Percentiles rank a stretch among this genome's conserved stretches.
These are phyloP conservation scores for Drosophila austrosaltans DNA, from an alignment of 2,888 invertebrate species.

Conservation along the genomic window DNA sequence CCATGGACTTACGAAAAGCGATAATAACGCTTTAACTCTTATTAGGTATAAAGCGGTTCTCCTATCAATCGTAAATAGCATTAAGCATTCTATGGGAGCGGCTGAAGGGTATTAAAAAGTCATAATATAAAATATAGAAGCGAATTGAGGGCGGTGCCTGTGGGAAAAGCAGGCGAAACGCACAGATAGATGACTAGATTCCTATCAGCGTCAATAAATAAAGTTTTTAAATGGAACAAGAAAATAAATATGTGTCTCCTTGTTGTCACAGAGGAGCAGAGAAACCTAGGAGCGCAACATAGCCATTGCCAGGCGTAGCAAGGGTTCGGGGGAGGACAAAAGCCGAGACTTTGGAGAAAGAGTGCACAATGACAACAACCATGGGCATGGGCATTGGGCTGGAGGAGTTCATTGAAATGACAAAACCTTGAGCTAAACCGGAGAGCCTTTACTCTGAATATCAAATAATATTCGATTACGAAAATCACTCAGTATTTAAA, in stretches of 20 bases:
- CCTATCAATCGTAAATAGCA: too few relatives aligned
- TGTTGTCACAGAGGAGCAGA: slow-evolving; percentile 60
- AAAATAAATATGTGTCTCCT: slow-evolving; percentile 73
- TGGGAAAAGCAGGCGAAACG: slow-evolving; percentile 49
- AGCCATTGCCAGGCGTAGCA: neutral
- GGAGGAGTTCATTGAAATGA: neutral
- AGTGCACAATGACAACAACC: neutral
- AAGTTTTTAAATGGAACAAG: slow-evolving; percentile 75
- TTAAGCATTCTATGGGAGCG: too few relatives aligned
- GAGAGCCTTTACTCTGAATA: neutral
- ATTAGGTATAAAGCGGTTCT: too few relatives aligned
- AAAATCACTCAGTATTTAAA: too few relatives aligned
- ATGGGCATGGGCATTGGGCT: too few relatives aligned
- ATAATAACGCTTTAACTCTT: too few relatives aligned
- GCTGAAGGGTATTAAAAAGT: neutral
- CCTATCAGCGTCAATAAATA: slow-evolving; percentile 77
- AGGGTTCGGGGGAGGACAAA: neutral
- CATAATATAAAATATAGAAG: slow-evolving; percentile 2
- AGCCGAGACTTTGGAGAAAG: slow-evolving; percentile 11
- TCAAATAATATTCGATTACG: too few relatives aligned
- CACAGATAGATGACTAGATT: slow-evolving; percentile 78
- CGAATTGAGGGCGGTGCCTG: slow-evolving; percentile 9
- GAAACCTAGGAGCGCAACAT: slow-evolving; percentile 8
- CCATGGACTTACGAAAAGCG: too few relatives aligned
- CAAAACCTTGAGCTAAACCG: neutral